phyloP scores from a whole-genome alignment of 2,797 vertebrate genomes.

The Rhynchotus rufescens region DNA sequence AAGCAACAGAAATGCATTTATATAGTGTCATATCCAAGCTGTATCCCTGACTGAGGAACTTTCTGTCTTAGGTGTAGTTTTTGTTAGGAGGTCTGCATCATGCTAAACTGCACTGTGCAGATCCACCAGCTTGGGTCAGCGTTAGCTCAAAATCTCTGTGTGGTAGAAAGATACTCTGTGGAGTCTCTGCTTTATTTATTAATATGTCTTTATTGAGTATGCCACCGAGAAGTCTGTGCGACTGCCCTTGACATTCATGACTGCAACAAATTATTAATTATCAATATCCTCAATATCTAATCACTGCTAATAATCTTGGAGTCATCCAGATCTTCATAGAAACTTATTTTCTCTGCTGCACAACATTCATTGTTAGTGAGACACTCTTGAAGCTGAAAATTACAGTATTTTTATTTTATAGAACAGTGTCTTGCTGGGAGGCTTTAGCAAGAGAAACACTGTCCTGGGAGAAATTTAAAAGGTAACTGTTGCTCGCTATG shows the following conservation, averaged over 20 bases:
- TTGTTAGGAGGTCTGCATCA: not conserved
- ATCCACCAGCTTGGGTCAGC: not conserved
- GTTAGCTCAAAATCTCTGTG: not conserved
- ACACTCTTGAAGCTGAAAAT: not conserved
- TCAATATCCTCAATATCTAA: not conserved
- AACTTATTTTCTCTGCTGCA: not conserved
- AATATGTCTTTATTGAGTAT: not conserved
- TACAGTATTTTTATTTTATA: not conserved
- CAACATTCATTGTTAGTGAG: not conserved
- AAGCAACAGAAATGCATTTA: not conserved
- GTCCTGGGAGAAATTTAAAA: not conserved
- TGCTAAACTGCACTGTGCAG: not conserved
- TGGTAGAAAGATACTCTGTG: not conserved
- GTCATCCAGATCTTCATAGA: not conserved
- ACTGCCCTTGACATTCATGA: not conserved
- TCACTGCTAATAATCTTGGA: not conserved
- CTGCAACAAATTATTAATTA: not conserved
- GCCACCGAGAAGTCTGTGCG: not conserved
- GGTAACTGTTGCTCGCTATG: not conserved
- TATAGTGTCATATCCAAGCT: not conserved
- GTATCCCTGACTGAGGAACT: not conserved
- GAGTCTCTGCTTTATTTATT: not conserved
- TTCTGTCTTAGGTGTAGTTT: not conserved
- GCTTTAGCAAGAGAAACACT: not conserved
- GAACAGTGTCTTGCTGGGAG: not conserved